Evolutionary conservation across 2,888 invertebrate genomes (phyloP).

Genomic region (Ormyrus rosae): DNA sequence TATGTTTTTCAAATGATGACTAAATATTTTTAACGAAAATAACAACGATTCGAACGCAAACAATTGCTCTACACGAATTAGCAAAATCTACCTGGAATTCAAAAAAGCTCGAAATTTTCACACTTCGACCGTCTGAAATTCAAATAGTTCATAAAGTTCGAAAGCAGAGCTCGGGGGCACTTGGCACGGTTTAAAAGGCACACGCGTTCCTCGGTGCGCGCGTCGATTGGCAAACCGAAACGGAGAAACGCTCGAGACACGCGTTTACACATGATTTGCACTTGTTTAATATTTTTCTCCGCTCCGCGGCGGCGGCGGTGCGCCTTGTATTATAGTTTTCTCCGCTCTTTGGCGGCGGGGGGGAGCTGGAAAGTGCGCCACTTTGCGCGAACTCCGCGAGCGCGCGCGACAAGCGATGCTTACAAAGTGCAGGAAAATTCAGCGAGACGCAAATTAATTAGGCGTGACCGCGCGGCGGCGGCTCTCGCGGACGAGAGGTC

Average conservation of each 20-base stretch:
- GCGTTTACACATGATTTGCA: constrained; percentile 30
- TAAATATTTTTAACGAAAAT: too few species aligned
- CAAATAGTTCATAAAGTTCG: too few species aligned
- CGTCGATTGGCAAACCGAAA: constrained; percentile 12
- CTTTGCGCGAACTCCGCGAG: neutral
- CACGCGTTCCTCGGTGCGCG: too few species aligned
- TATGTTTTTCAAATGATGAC: too few species aligned
- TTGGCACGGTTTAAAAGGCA: too few species aligned
- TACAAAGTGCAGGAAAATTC: constrained; percentile 25
- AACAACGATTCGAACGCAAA: too few species aligned
- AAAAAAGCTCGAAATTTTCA: too few species aligned
- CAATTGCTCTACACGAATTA: too few species aligned
- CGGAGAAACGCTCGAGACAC: constrained; percentile 12
- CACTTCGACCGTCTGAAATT: too few species aligned
- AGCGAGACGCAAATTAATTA: constrained; percentile 39
- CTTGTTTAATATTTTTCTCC: constrained; percentile 29
- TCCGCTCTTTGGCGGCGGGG: neutral
- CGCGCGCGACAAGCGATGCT: neutral
- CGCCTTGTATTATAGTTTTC: neutral
- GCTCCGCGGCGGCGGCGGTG: neutral
- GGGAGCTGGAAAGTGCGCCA: constrained; percentile 27
- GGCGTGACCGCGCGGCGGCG: constrained; percentile 10
- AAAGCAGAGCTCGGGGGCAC: too few species aligned
- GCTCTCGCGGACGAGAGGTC: constrained; percentile 18
- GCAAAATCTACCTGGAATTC: too few species aligned